Base-by-base conservation (phyloP, 2,113 vertebrate species). In the Vimba vimba region DNA sequence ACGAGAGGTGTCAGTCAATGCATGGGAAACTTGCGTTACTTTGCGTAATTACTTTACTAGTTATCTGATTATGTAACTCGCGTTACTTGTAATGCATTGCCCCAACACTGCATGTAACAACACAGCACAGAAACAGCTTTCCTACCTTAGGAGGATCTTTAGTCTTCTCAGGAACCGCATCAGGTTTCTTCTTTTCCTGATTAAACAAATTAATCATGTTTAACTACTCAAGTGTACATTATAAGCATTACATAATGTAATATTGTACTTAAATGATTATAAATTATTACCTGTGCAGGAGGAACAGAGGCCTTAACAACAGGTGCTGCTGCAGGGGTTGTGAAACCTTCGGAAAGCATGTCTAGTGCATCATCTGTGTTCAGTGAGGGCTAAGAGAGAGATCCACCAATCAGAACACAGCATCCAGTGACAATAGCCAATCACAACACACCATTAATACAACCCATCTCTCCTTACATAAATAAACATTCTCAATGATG, bases 311-410 rank as follows among this genome's bases (percentile, higher is more conserved):
- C 90, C 30, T 92, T 88, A 47, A 92, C 92, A 12, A 57, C 71
- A 84, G 92, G 91, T 85, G 91, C 91, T 15, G 78, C 39, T 4
- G 89, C 83, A 4, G 91, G 52, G 8, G 74, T 52, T 27, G 9
- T 21, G 15, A 95, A 93, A 87, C 83, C 94, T 85, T 87, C 94
- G 36, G 92, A 92, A 78, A 95, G 88, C 83, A 94, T 0, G 86
- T 93, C 94, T 89, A 95, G 91, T 68, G 94, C 95, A 0, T 94
- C 93, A 30, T 27, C 82, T 0, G 91, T 57, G 13, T 57, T 90
- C 89, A 95, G 82, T 60, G 91, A 88, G 71, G 94, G 92, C 94
- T 95, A 87, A 15, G 0, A 85, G n/a, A 59, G 5, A 87, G 6
- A 75, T 45, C 15, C 64, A 71, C 10, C 33, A 55, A 85, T 36